These are phyloP conservation scores for Hippocampus abdominalis DNA, from an alignment of 2,113 vertebrate genomes.

Conservation along the genomic window DNA sequence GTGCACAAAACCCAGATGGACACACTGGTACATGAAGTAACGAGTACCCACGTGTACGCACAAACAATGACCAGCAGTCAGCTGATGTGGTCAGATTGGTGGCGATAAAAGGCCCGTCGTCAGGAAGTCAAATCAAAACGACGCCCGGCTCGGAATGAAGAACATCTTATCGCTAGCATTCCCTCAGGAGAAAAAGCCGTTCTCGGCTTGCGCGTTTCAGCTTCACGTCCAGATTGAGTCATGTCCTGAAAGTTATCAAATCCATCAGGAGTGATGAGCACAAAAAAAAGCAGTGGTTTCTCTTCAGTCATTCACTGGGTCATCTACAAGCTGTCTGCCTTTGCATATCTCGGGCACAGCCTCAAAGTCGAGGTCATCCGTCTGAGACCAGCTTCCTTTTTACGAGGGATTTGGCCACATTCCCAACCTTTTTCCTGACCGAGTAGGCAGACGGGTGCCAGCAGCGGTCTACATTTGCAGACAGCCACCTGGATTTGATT, in stretches of 20 bases:
- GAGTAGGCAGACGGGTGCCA: conserved; percentile 40
- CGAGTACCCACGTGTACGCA: background rate
- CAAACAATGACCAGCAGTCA: conserved; percentile 27
- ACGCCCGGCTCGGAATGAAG: conserved; percentile 51
- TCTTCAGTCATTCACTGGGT: conserved; percentile 30
- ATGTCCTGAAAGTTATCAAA: conserved; percentile 20
- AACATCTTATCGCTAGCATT: conserved; percentile 31
- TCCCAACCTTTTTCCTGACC: conserved; percentile 39
- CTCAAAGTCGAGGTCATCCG: conserved; percentile 18
- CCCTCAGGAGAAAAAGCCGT: conserved; percentile 10
- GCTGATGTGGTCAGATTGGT: conserved; percentile 44
- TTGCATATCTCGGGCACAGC: conserved; percentile 26
- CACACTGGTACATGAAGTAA: background rate
- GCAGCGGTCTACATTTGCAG: conserved; percentile 30
- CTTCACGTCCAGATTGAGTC: background rate
- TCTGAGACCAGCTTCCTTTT: conserved; percentile 32
- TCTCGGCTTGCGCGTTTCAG: background rate
- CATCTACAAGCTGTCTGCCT: conserved; percentile 27
- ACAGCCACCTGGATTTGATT: conserved; percentile 18
- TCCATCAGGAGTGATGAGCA: conserved; percentile 23
- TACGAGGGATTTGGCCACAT: conserved; percentile 32
- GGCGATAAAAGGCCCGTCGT: conserved; percentile 55
- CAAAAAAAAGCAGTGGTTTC: conserved; percentile 28
- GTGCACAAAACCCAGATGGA: conserved; percentile 10
- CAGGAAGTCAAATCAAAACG: conserved; percentile 43